Evolutionary conservation across 2,888 invertebrate species (phyloP).

Genomic region (Cephonodes hylas): DNA sequence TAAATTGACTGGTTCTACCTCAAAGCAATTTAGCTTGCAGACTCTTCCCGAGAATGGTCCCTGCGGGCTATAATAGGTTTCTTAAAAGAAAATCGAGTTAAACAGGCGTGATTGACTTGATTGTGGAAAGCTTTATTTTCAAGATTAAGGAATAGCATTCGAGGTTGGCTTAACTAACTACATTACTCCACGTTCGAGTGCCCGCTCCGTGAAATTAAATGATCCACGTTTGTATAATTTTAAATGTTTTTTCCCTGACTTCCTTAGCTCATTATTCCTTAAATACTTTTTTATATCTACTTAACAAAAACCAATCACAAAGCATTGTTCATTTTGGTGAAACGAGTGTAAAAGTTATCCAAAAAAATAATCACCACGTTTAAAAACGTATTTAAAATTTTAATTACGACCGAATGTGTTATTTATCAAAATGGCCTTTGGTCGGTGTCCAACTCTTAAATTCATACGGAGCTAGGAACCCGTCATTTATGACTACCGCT

Average conservation of each 20-base stretch:
- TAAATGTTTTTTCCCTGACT: conserved; percentile 6
- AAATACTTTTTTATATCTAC: not conserved
- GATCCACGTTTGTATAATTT: conserved; percentile 10
- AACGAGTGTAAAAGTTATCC: not conserved
- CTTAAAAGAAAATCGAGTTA: conserved; percentile 74
- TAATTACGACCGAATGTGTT: conserved; percentile 12
- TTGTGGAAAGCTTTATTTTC: conserved; percentile 57
- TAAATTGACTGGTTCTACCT: conserved; percentile 72
- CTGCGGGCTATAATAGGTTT: conserved; percentile 73
- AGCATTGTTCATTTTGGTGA: not conserved
- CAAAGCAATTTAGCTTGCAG: conserved; percentile 61
- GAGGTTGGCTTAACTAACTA: conserved; percentile 25
- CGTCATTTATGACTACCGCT: conserved; percentile 63
- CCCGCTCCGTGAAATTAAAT: conserved; percentile 10
- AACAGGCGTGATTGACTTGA: conserved; percentile 73
- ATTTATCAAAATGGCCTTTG: conserved; percentile 12
- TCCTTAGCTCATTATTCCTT: not conserved
- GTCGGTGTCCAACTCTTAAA: conserved; percentile 15
- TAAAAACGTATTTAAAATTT: not conserved
- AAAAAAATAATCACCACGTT: not conserved
- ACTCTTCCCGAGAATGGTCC: conserved; percentile 58
- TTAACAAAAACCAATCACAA: not conserved
- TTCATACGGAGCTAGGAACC: conserved; percentile 36
- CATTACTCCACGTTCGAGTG: conserved; percentile 21
- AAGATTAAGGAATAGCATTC: conserved; percentile 46